phyloP scores from a whole-genome alignment of 1,140 invertebrate genomes.

The Mercenaria mercenaria region DNA sequence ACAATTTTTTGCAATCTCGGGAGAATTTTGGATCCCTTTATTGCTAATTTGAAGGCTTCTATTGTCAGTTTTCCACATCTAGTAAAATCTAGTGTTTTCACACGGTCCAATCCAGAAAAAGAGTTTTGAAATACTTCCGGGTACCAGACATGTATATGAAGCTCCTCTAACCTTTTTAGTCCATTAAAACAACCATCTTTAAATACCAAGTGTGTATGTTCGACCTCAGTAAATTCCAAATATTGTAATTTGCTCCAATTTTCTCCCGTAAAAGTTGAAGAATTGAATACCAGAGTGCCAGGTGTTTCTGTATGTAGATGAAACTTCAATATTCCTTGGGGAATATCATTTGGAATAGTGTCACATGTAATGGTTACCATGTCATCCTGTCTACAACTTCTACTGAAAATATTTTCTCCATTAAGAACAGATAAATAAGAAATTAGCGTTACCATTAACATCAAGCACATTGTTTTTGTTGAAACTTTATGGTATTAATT shows the following conservation, averaged over 20 bases:
- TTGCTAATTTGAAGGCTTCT: not conserved
- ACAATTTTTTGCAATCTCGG: not conserved
- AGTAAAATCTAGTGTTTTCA: not conserved
- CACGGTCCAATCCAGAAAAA: not conserved
- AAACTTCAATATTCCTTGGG: too few relatives aligned
- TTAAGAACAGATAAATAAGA: too few relatives aligned
- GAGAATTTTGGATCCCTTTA: not conserved
- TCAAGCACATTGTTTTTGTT: too few relatives aligned
- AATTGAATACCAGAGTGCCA: too few relatives aligned
- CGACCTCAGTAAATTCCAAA: not conserved
- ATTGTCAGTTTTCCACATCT: not conserved
- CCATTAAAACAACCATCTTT: not conserved
- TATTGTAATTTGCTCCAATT: too few relatives aligned
- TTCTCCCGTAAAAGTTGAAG: too few relatives aligned
- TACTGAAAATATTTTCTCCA: too few relatives aligned
- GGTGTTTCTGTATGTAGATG: not conserved
- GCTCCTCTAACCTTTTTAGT: not conserved
- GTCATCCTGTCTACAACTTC: too few relatives aligned
- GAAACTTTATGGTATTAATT: too few relatives aligned
- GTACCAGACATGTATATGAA: not conserved
- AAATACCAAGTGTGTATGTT: not conserved
- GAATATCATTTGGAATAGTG: too few relatives aligned
- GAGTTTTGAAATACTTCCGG: not conserved
- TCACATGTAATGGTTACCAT: too few relatives aligned
- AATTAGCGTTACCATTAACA: too few relatives aligned